Percentiles rank a stretch among this genome's conserved stretches.
Evolutionary conservation across 2,113 vertebrate species (phyloP).

Genomic region (Pedionomus torquatus): DNA sequence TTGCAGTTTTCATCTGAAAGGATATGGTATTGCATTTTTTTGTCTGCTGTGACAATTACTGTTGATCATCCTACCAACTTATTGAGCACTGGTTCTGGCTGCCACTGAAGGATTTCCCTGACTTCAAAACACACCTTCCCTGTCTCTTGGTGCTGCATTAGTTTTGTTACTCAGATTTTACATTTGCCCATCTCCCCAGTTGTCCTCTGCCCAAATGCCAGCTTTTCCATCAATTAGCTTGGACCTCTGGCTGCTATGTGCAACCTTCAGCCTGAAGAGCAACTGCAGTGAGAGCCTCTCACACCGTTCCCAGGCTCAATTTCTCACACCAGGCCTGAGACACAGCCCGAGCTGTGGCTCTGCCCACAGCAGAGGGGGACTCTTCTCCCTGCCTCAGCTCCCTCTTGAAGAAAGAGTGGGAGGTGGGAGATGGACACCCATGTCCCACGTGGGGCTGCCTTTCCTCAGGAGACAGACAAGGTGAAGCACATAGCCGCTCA

Average conservation of each 20-base stretch:
- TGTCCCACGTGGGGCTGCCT: background rate
- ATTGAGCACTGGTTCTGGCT: background rate
- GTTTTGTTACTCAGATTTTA: background rate
- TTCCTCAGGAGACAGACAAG: background rate
- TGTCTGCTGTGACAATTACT: background rate
- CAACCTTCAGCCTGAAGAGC: background rate
- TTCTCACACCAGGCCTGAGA: background rate
- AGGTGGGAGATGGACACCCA: background rate
- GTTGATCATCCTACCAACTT: background rate
- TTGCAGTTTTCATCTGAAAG: background rate
- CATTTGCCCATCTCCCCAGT: rapidly evolving
- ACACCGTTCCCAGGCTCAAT: background rate
- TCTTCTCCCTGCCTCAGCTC: background rate
- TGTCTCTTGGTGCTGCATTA: rapidly evolving
- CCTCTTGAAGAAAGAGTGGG: background rate
- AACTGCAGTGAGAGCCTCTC: background rate
- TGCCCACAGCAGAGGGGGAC: rapidly evolving
- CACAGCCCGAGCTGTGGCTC: background rate
- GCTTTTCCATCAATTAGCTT: background rate
- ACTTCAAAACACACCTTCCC: rapidly evolving
- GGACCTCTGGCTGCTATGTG: background rate
- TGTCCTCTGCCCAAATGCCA: background rate
- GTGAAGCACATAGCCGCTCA: background rate
- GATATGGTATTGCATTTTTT: background rate
- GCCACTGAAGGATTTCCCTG: background rate